Percentiles rank a stretch among this genome's conserved stretches.
These are phyloP conservation scores for Phengaris alcon DNA, from an alignment of 2,888 invertebrate genomes.

Conservation along the genomic window DNA sequence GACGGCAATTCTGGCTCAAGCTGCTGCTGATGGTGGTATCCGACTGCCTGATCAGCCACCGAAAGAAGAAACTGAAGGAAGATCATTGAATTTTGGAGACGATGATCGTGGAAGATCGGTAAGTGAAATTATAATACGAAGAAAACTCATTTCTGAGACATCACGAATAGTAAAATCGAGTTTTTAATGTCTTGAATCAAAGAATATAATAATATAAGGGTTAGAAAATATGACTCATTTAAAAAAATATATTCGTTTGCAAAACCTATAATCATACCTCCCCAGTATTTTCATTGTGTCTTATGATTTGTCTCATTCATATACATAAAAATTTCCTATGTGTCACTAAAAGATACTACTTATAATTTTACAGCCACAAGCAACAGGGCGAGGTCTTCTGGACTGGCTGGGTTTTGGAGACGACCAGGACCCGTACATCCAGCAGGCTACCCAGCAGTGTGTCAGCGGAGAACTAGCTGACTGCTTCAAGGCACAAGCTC, in stretches of 20 bases:
- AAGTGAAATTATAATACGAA: constrained; percentile 35
- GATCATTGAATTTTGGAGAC: constrained; percentile 60
- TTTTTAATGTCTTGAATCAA: too few relatives aligned
- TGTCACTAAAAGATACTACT: neutral
- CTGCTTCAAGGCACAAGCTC: constrained; percentile 90
- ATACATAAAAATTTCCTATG: neutral
- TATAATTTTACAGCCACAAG: constrained; percentile 62
- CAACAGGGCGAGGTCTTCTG: constrained; percentile 84
- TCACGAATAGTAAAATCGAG: too few relatives aligned
- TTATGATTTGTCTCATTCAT: too few relatives aligned
- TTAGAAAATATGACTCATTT: too few relatives aligned
- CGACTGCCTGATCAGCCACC: constrained; percentile 76
- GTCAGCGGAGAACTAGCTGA: constrained; percentile 89
- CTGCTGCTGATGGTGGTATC: constrained; percentile 79
- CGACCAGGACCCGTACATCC: constrained; percentile 88
- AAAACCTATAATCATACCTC: too few relatives aligned
- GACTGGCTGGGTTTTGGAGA: constrained; percentile 90
- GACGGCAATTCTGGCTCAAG: constrained; percentile 80
- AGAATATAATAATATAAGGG: too few relatives aligned
- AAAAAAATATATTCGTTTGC: too few relatives aligned
- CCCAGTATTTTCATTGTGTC: too few relatives aligned
- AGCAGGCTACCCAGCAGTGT: constrained; percentile 86
- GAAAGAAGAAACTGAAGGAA: constrained; percentile 58
- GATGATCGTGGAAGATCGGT: constrained; percentile 64
- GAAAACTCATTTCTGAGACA: too few relatives aligned